Evolutionary conservation across 2,888 invertebrate species (phyloP), one percentile per base, ranked within the genome.

Genomic region (Drepana falcataria): DNA sequence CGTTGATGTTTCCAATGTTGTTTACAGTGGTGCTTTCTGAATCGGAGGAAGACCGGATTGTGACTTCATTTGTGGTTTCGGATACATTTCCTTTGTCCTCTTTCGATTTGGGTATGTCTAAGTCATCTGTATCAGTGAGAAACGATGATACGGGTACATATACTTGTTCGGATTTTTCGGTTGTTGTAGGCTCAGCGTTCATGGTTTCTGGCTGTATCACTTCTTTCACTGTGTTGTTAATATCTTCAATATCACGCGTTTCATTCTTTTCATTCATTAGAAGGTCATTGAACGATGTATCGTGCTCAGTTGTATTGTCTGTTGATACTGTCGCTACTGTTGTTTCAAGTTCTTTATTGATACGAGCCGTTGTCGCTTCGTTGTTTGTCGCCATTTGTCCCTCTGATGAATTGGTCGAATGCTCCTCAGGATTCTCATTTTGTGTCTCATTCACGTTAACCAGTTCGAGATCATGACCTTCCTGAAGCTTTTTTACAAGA

Each of bases 401-500:
- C 56, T 80, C 77, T 35, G 67, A 59, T 54, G 59, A 53, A 58
- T 60, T 71, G 48, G 56, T 41, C 51, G 58, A 63, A 54, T 82
- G 83, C 35, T 88, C 87, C 57, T 87, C 88, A 9, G 54, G 56
- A 62, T 82, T 86, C 59, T 88, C 89, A 60, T 85, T 87, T 75
- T 88, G 91, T 53, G 82, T 91, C 69, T 85, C 89, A 60, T 87
- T 91, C 60, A 83, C 61, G 63, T 77, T 89, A 34, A 66, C 71
- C 1, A 83, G 83, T 60, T 91, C 91, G 53, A 92, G 68, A 60
- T 92, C 91, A 66, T 91, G 89, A 2, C 91, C 93, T 65, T 92
- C 91, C 77, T 92, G 92, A n/a, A 93, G 77, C 68, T 92, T 93
- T 68, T 92, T 92, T 1, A 93, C 91, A 41, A 93, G 84, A 9